Percentiles rank a stretch among this genome's conserved stretches.
These are phyloP conservation scores for Saccostrea glomerata DNA, from an alignment of 1,140 invertebrate genomes.

Conservation along the genomic window DNA sequence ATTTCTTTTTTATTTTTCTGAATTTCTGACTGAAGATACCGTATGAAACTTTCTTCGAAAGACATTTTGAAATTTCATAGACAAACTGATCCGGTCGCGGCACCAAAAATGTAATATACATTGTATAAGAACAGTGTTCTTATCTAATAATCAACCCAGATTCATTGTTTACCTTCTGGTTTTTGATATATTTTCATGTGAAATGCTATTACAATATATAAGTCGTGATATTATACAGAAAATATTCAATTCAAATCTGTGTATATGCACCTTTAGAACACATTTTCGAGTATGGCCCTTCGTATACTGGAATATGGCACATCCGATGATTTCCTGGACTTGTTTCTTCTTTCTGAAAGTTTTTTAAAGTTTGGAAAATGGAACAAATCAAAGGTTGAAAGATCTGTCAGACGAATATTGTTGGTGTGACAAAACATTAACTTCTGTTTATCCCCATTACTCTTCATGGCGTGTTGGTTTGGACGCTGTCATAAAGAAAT, in stretches of 20 bases:
- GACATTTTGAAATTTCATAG: background rate
- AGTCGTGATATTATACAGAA: too few species aligned
- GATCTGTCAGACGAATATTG: background rate
- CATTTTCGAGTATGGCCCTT: too few species aligned
- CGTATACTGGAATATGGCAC: too few species aligned
- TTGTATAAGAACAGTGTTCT: background rate
- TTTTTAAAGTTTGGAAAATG: background rate
- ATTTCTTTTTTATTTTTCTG: background rate
- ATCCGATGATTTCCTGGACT: too few species aligned
- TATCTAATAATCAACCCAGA: background rate
- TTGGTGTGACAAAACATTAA: too few species aligned
- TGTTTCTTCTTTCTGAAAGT: too few species aligned
- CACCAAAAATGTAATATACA: conserved; percentile 27
- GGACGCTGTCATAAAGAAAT: too few species aligned
- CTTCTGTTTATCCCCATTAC: too few species aligned
- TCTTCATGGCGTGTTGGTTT: too few species aligned
- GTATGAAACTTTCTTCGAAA: background rate
- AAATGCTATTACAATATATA: too few species aligned
- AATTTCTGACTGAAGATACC: background rate
- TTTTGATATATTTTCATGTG: background rate
- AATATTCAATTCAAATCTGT: too few species aligned
- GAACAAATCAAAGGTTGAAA: background rate
- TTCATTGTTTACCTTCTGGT: background rate
- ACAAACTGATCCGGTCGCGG: conserved; percentile 26
- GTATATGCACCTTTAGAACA: too few species aligned